Base-by-base conservation (phyloP, 2,888 invertebrate genomes). In the Hyalella azteca region DNA sequence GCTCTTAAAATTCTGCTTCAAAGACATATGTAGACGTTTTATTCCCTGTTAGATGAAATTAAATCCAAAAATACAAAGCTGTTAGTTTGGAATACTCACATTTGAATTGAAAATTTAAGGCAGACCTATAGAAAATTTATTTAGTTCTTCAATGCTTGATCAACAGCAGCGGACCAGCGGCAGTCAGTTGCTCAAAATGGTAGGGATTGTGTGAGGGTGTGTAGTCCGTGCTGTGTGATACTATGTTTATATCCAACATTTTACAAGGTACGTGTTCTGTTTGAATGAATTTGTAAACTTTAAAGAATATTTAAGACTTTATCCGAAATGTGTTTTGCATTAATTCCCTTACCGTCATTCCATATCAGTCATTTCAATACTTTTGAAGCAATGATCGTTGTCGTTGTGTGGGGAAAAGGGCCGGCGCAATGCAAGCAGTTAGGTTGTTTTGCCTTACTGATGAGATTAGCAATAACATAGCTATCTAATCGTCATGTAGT, bases 121-220 rank as follows among this genome's bases (percentile, higher is more conserved):
- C n/a, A n/a, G n/a, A n/a, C 22, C 7, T 54, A 26, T 36, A 11
- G 32, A n/a, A 36, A 36, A 15, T 66, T 29, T 66, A 36, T 66
- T 11, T 15, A 36, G 29, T 36, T 66, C 5, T 66, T 66, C 26
- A 66, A 66, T 66, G 66, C 66, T 66, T 66, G 45, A 9, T 15
- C 9, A 11, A 45, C n/a, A n/a, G n/a, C 54, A 22, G 54, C 22
- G 22, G 26, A 54, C 26, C 22, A 66, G 36, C 66, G 66, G 19
- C 66, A 66, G 66, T 66, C 66, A 66, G 66, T 66, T 29, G 66
- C 66, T 66, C 66, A 66, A 36, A 36, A 66, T 66, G 66, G 36
- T 36, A 32, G 66, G 66, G 66, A 32, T 32, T 11, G 66, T 66
- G 66, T 66, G 66, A 66, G 66, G 36, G 66, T 66, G 66, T 39